Evolutionary conservation across 2,113 vertebrate genomes (phyloP).

Genomic region (Merops nubicus): DNA sequence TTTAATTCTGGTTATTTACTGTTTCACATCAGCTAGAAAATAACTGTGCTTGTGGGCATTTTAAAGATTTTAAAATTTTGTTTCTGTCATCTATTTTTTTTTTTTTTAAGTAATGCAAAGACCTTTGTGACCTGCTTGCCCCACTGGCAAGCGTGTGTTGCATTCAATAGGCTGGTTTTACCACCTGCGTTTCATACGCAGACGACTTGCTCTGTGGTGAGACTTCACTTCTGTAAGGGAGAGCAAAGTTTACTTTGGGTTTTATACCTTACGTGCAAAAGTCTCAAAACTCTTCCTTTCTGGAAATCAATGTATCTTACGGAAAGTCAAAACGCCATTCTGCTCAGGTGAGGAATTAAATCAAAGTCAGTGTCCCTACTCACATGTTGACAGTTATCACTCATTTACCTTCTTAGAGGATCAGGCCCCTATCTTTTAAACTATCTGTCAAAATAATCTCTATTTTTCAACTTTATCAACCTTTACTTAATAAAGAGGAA

Average conservation of each 20-base stretch:
- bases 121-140: not conserved
- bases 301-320: not conserved
- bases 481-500: not conserved
- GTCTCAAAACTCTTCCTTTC: not conserved
- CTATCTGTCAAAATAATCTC: not conserved
- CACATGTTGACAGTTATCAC: not conserved
- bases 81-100: no score
- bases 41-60: not conserved
- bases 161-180: not conserved
- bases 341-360: not conserved
- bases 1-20: not conserved
- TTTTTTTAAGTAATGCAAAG: not conserved
- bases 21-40: not conserved
- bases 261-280: not conserved
- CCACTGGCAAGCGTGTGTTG: fast-evolving
- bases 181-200: not conserved
- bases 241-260: not conserved
- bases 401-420: not conserved
- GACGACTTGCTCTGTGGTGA: no score
- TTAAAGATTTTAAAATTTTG: not conserved
- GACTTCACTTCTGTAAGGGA: not conserved
- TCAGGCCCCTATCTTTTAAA: not conserved
- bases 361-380: not conserved
- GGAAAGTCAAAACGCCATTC: not conserved
- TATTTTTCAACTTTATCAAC: not conserved